Evolutionary conservation across 1,140 invertebrate genomes (phyloP).

Genomic region (Mercenaria mercenaria): DNA sequence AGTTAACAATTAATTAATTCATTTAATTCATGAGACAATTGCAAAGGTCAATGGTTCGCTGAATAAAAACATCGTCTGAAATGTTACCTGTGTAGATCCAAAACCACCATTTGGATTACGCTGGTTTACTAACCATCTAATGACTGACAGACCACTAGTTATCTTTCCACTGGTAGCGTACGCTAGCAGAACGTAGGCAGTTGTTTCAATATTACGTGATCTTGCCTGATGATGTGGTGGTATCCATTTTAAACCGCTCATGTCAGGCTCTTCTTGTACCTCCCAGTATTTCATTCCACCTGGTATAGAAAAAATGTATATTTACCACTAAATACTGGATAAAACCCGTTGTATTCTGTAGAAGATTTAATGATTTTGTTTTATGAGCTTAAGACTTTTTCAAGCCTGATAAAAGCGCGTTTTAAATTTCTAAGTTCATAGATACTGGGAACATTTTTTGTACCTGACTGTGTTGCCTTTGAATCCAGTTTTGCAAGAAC

Average conservation of each 20-base stretch:
- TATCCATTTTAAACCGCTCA: background rate
- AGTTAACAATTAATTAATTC: too few relatives aligned
- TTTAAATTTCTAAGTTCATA: too few relatives aligned
- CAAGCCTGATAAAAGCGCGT: too few relatives aligned
- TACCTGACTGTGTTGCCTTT: slow-evolving; percentile 26
- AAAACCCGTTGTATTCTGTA: too few relatives aligned
- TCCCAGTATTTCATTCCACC: slow-evolving; percentile 25
- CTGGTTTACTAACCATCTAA: slow-evolving; percentile 94
- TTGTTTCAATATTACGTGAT: slow-evolving; percentile 91
- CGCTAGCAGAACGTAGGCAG: slow-evolving; percentile 92
- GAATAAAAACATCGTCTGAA: too few relatives aligned
- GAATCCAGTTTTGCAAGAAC: background rate
- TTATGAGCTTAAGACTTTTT: too few relatives aligned
- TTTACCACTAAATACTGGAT: too few relatives aligned
- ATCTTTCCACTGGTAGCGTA: slow-evolving; percentile 82
- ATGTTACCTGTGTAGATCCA: slow-evolving; percentile 89
- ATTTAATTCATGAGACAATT: too few relatives aligned
- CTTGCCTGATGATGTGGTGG: background rate
- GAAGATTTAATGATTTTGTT: too few relatives aligned
- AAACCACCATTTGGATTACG: slow-evolving; percentile 94
- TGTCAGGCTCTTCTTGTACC: slow-evolving; percentile 9
- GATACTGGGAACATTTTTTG: too few relatives aligned
- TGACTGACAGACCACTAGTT: slow-evolving; percentile 89
- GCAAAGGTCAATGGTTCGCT: too few relatives aligned
- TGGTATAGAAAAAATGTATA: too few relatives aligned